Base-by-base conservation (phyloP, 2,797 vertebrate species). In the Coranthus polyacanthus region DNA sequence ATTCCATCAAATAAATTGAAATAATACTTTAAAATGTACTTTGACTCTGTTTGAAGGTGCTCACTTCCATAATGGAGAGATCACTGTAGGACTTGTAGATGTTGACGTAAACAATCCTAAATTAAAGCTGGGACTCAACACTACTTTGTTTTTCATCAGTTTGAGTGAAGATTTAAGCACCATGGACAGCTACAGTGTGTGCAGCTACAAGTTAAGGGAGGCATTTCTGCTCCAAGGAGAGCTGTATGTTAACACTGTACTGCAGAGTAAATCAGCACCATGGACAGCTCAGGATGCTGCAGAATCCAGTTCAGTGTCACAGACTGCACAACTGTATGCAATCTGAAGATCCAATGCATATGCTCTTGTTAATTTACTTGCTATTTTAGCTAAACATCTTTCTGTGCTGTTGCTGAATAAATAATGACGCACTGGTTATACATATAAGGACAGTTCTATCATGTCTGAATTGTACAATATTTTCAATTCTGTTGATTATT, bases 151-250 rank as follows among this genome's bases (percentile, higher is more conserved):
- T 38, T 12, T 20, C 1, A 44, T 0, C 8, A 26, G 24, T 13
- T 36, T 13, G 16, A 29, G 20, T 10, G 1, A 13, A 18, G 1
- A 17, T 3, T 57, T 16, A 39, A 65, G 13, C 10, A 12, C 5
- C 11, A 17, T 50, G 15, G 46, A 21, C 5, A 38, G 11, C 5
- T 36, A 37, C 17, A 29, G 1, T 13, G 32, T 12, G 21, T 12
- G 29, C n/a, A 26, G 3, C 37, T 15, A 4, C 12, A 20, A 6
- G 11, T n/a, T 22, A 6, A 54, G 3, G 7, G n/a, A 21, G 12
- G 49, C 21, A 34, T 29, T 51, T 63, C n/a, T 59, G 47, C 2
- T 34, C 71, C n/a, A 63, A 1, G 20, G 54, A 44, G n/a, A 57
- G 54, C 6, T 24, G 24, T 13, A 12, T 44, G 22, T 34, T 16